Evolutionary conservation across 2,888 invertebrate genomes (phyloP).

Genomic region (Epinotia bilunana): DNA sequence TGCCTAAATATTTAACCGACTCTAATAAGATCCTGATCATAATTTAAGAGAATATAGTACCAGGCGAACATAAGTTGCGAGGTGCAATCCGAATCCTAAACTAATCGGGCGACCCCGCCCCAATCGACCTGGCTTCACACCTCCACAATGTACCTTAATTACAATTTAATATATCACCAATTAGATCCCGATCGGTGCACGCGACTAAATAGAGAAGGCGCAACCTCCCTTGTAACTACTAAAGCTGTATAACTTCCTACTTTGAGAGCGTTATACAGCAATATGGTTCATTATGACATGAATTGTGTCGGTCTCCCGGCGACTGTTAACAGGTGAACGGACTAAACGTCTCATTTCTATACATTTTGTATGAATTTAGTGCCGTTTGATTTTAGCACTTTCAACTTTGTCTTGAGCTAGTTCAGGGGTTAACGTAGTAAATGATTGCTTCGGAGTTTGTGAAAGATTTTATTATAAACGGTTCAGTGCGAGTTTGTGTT

Average conservation of each 20-base stretch:
- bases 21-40: slow-evolving; percentile 5
- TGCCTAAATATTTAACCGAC: not conserved
- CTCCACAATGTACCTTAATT: slow-evolving; percentile 47
- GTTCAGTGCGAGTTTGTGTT: not conserved
- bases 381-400: slow-evolving; percentile 43
- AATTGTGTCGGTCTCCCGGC: slow-evolving; percentile 41
- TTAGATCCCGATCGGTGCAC: slow-evolving; percentile 47
- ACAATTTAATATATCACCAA: slow-evolving; percentile 49
- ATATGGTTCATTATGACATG: slow-evolving; percentile 43
- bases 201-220: slow-evolving; percentile 37
- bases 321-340: slow-evolving; percentile 44
- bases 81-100: slow-evolving; percentile 30
- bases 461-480: slow-evolving; percentile 14
- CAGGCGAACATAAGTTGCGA: slow-evolving; percentile 31
- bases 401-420: slow-evolving; percentile 32
- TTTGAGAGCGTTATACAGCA: slow-evolving; percentile 29
- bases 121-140: slow-evolving; percentile 37
- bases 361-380: slow-evolving; percentile 45
- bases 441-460: slow-evolving; percentile 13
- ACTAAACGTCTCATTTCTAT: slow-evolving; percentile 44
- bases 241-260: slow-evolving; percentile 33
- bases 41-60: slow-evolving; percentile 25
- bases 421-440: slow-evolving; percentile 25
- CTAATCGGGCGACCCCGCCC: slow-evolving; percentile 37
- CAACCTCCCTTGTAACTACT: slow-evolving; percentile 27